Evolutionary conservation across 2,888 invertebrate genomes (phyloP).

Genomic region (Tricholauxania praeusta): DNA sequence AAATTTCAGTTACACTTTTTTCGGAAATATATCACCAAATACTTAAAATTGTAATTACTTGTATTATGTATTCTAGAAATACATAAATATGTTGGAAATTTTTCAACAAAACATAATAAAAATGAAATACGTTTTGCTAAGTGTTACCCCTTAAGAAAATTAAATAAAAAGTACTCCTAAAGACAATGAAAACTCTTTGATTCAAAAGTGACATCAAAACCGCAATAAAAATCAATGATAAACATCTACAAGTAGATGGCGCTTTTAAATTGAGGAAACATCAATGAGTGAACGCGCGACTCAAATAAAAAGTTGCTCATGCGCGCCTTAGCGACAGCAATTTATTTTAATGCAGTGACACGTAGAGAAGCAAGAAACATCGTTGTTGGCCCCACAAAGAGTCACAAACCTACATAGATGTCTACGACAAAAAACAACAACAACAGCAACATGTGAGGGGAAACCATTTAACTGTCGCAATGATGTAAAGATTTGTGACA

Average conservation of each 20-base stretch:
- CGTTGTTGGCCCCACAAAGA: background rate
- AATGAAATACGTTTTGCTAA: no score
- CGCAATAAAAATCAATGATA: constrained; percentile 20
- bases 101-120: no score
- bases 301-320: background rate
- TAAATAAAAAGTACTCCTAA: no score
- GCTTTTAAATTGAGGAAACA: constrained; percentile 13
- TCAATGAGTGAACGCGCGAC: constrained; percentile 15
- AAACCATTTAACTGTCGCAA: background rate
- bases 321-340: constrained; percentile 18
- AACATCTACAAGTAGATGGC: constrained; percentile 16
- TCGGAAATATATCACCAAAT: no score
- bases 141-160: no score
- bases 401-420: no score
- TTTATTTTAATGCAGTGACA: constrained; percentile 17
- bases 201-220: constrained; percentile 23
- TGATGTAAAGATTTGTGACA: constrained; percentile 19
- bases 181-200: background rate
- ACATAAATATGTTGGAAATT: no score
- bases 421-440: background rate
- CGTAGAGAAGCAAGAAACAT: background rate
- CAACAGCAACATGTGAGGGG: background rate
- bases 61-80: no score
- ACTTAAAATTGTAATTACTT: no score
- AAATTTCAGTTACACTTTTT: no score